phyloP scores from a whole-genome alignment of 2,888 invertebrate genomes.

The Melieria crassipennis region DNA sequence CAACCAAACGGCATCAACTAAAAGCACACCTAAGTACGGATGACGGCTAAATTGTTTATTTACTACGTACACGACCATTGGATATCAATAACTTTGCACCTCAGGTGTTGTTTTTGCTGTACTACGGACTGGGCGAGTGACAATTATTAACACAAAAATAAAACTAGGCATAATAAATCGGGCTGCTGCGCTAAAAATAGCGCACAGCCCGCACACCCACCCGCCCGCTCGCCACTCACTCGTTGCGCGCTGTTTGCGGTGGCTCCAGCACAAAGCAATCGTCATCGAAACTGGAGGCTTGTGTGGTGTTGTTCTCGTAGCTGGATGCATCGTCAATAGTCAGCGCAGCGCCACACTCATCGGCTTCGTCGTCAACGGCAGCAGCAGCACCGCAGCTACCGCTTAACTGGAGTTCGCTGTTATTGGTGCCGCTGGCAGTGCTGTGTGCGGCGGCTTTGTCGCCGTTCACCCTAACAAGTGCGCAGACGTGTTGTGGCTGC shows the following conservation, averaged over 20 bases:
- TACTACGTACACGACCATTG: too few species aligned
- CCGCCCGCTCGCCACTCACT: slow-evolving; percentile 54
- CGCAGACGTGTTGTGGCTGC: slow-evolving; percentile 31
- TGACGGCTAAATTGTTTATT: too few species aligned
- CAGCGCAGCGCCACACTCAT: not conserved
- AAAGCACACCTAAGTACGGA: too few species aligned
- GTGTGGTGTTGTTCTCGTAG: slow-evolving; percentile 29
- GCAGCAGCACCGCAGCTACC: slow-evolving; percentile 7
- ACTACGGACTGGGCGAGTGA: too few species aligned
- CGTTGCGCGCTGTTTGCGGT: slow-evolving; percentile 48
- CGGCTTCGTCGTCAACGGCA: slow-evolving; percentile 24
- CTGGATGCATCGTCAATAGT: slow-evolving; percentile 31
- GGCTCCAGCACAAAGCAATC: slow-evolving; percentile 50
- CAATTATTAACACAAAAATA: too few species aligned
- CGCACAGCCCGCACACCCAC: not conserved
- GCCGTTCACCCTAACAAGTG: not conserved
- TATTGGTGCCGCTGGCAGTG: not conserved
- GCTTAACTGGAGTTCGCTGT: slow-evolving; percentile 6
- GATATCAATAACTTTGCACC: too few species aligned
- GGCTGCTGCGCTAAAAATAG: too few species aligned
- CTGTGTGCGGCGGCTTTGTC: not conserved
- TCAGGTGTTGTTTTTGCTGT: too few species aligned
- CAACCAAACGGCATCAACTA: too few species aligned
- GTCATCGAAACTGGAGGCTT: slow-evolving; percentile 52
- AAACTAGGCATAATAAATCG: too few species aligned